Percentiles rank a stretch among this genome's conserved stretches.
Conservation (phyloP, 2,888 invertebrate genomes). For the Calameuta filiformis region DNA sequence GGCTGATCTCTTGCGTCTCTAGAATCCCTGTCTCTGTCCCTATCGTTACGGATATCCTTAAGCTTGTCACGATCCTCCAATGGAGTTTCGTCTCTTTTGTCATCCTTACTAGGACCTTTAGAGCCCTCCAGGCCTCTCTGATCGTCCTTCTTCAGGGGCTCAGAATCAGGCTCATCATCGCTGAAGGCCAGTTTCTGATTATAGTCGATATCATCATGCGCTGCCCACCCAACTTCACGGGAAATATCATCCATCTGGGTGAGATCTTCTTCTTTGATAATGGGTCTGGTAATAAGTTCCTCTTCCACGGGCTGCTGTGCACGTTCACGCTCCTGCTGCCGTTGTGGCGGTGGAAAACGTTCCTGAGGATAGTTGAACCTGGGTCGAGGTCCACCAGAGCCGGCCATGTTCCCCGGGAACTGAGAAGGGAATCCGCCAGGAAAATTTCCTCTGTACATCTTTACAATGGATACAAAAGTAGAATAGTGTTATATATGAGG, state of each 20-base stretch:
- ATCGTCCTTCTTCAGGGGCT: constrained; percentile 49
- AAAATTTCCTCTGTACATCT: constrained; percentile 67
- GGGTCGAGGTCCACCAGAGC: constrained; percentile 56
- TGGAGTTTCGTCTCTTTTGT: constrained; percentile 37
- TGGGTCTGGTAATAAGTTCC: constrained; percentile 80
- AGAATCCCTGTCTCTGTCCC: constrained; percentile 22
- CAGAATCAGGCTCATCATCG: constrained; percentile 81
- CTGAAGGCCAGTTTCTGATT: constrained; percentile 95
- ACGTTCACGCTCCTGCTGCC: constrained; percentile 52
- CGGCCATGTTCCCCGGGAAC: constrained; percentile 52
- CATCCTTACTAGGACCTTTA: constrained; percentile 39
- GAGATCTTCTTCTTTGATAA: constrained; percentile 93
- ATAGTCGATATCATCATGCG: constrained; percentile 93
- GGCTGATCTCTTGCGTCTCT: constrained; percentile 34
- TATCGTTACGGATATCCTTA: constrained; percentile 43
- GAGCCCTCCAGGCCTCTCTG: constrained; percentile 35
- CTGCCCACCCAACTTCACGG: constrained; percentile 91
- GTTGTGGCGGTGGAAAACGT: constrained; percentile 50
- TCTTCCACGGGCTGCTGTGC: constrained; percentile 70
- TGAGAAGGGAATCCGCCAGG: constrained; percentile 60
- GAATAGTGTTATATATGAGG: not conserved
- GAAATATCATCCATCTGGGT: constrained; percentile 92
- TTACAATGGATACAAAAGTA: constrained; percentile 19
- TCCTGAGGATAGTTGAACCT: constrained; percentile 59
- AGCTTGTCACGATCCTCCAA: constrained; percentile 52